phyloP scores from a whole-genome alignment of 2,888 invertebrate genomes.

The Empis stercorea region DNA sequence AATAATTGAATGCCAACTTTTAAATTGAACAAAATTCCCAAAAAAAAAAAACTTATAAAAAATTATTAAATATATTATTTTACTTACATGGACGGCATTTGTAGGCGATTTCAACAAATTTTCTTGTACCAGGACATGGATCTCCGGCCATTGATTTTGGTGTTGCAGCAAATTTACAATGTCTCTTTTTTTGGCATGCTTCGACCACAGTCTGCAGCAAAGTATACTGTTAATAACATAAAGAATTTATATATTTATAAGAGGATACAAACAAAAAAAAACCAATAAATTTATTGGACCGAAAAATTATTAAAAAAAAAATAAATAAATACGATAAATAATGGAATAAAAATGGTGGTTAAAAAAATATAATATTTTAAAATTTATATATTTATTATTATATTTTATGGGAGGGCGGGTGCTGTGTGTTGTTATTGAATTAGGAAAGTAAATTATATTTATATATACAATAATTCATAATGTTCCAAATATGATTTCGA shows the following conservation, averaged over 20 bases:
- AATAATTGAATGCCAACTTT: too few relatives aligned
- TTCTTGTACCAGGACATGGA: constrained; percentile 81
- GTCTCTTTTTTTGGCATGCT: constrained; percentile 83
- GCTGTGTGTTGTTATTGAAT: too few relatives aligned
- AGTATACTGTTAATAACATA: constrained; percentile 50
- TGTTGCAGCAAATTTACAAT: constrained; percentile 81
- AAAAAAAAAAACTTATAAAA: too few relatives aligned
- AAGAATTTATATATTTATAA: background rate
- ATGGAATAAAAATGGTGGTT: too few relatives aligned
- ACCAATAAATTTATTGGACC: background rate
- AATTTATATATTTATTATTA: too few relatives aligned
- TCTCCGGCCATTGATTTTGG: constrained; percentile 71
- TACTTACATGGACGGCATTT: constrained; percentile 94
- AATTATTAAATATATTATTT: background rate
- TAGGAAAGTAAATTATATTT: too few relatives aligned
- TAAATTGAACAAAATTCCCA: too few relatives aligned
- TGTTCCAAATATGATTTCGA: background rate
- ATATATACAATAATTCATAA: too few relatives aligned
- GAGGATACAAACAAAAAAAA: background rate
- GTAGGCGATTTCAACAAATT: constrained; percentile 92
- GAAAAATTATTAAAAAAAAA: too few relatives aligned
- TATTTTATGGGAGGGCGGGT: too few relatives aligned
- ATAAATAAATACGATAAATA: too few relatives aligned
- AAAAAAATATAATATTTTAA: too few relatives aligned
- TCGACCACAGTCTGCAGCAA: constrained; percentile 89